These are phyloP conservation scores for Rhingia rostrata DNA, from an alignment of 2,888 invertebrate species.

Conservation along the genomic window DNA sequence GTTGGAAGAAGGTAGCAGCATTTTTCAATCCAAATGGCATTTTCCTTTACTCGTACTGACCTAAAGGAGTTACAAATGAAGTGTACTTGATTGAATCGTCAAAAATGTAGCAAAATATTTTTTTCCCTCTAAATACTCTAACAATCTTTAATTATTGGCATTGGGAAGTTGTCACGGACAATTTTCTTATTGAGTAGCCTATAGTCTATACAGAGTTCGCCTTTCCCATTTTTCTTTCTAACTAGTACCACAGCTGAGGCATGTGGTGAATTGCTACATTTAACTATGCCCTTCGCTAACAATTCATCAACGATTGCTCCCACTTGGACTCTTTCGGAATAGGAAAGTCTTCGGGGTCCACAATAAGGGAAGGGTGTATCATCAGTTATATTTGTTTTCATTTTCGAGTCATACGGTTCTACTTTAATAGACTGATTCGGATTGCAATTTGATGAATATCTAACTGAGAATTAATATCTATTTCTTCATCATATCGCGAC, in stretches of 20 bases:
- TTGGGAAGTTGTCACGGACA: neutral
- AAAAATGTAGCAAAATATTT: neutral
- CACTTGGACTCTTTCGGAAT: too few relatives aligned
- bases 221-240: slow-evolving; percentile 64
- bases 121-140: neutral
- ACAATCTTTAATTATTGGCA: neutral
- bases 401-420: too few relatives aligned
- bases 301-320: too few relatives aligned
- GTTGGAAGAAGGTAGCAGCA: neutral
- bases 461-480: too few relatives aligned
- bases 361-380: too few relatives aligned
- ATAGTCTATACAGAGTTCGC: slow-evolving; percentile 67
- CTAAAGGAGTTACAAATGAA: neutral
- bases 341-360: too few relatives aligned
- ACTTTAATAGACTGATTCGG: too few relatives aligned
- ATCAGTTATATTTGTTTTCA: too few relatives aligned
- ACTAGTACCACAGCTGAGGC: slow-evolving; percentile 70
- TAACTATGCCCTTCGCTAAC: slow-evolving; percentile 38
- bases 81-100: neutral
- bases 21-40: slow-evolving; percentile 38
- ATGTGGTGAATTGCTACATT: slow-evolving; percentile 63
- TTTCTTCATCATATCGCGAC: neutral
- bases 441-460: too few relatives aligned
- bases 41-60: neutral
- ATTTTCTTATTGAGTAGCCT: slow-evolving; percentile 24